Base-by-base conservation (phyloP, 2,797 vertebrate species). In the Chiroxiphia lanceolata region DNA sequence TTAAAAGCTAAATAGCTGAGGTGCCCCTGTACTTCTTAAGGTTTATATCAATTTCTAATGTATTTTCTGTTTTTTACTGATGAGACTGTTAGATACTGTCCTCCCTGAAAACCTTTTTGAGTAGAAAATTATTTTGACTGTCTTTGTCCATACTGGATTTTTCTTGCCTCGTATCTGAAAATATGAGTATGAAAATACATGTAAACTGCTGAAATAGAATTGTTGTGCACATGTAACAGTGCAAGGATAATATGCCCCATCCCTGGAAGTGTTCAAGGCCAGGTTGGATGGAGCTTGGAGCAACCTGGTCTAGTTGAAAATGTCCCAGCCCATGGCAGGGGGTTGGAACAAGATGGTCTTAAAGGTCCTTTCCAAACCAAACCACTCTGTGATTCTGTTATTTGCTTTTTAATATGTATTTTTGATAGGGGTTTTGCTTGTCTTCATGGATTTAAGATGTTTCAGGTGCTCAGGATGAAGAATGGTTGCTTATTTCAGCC, bases 1-100 rank as follows among this genome's bases (percentile, higher is more conserved):
- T 89, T 94, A 50, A 54, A 83, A 94, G 23, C 65, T 61, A 65
- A 72, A 67, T 72, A 14, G 15, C 33, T 81, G 63, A 63, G 18
- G 17, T 69, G 42, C 53, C n/a, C 74, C 9, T 54, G 14, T 63
- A 6, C 20, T 60, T 68, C 60, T 70, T 79, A 38, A 47, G 47
- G 25, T 18, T 82, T 74, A 6, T 82, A 61, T 71, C 1, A 31
- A 50, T 45, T 54, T 83, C 23, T 45, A 8, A 9, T 79, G 21
- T 38, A 56, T 63, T 21, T 93, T 10, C 10, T 36, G 9, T 12
- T 90, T 94, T 82, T 11, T 26, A 13, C 13, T 13, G 7, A 47
- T 63, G 15, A 13, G 10, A 42, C 7, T 72, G 15, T 53, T 56
- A 45, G 17, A 23, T 63, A 12, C 15, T n/a, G 1, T 27, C 3